Conservation (phyloP, 2,113 vertebrate genomes). For the Hippocampus barbouri region DNA sequence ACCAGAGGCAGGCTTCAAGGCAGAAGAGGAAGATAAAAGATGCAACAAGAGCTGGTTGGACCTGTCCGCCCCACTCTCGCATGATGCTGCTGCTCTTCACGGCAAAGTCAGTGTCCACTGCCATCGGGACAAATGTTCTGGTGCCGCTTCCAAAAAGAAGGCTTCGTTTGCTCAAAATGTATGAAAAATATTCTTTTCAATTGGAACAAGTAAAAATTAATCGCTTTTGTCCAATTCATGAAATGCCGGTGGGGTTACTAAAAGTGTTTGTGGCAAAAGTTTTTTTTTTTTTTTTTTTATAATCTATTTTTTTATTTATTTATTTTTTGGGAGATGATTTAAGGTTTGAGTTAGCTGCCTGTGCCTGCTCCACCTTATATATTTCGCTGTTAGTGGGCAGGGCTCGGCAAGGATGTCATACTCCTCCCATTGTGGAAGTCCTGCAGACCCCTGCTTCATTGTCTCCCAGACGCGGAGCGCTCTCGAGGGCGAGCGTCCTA, state of each 20-base stretch:
- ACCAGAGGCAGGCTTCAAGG: constrained; percentile 73
- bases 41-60: constrained; percentile 66
- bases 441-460: constrained; percentile 58
- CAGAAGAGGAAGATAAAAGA: constrained; percentile 69
- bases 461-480: constrained; percentile 48
- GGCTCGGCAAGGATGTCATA: constrained; percentile 66
- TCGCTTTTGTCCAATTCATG: constrained; percentile 32
- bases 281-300: constrained; percentile 3
- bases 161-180: background rate
- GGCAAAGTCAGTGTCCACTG: constrained; percentile 65
- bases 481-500: constrained; percentile 35
- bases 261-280: constrained; percentile 13
- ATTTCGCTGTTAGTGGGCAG: constrained; percentile 72
- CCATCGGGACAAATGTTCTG: constrained; percentile 49
- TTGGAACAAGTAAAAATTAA: constrained; percentile 6
- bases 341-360: constrained; percentile 54
- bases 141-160: constrained; percentile 22
- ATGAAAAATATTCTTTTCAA: constrained; percentile 6
- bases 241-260: constrained; percentile 25
- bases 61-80: constrained; percentile 70
- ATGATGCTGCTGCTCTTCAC: constrained; percentile 70
- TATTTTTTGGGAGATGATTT: constrained; percentile 44
- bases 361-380: constrained; percentile 61
- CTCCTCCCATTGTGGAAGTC: constrained; percentile 77
- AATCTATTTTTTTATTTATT: no score